Conservation (phyloP, 2,888 invertebrate species). For the Drosophila kuntzei region DNA sequence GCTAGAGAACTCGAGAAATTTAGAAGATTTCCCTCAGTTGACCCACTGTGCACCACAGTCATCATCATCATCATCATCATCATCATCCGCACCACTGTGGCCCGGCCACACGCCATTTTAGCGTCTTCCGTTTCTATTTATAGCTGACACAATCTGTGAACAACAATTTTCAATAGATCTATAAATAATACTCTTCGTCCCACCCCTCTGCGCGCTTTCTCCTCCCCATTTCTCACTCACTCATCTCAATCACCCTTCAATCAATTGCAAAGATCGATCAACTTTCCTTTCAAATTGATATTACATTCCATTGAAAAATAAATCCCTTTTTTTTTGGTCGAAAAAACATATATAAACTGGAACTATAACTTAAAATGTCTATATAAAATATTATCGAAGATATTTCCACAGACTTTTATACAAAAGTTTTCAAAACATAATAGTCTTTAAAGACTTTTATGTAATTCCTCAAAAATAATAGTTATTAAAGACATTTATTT, state of each 20-base stretch:
- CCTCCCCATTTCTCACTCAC: not conserved
- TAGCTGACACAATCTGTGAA: slow-evolving; percentile 7
- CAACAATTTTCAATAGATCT: slow-evolving; percentile 19
- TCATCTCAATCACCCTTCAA: not conserved
- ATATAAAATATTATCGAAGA: too few relatives aligned
- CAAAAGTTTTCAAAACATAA: too few relatives aligned
- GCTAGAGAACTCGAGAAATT: not conserved
- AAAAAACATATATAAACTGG: too few relatives aligned
- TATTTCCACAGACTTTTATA: too few relatives aligned
- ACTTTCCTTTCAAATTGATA: too few relatives aligned
- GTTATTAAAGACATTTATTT: too few relatives aligned
- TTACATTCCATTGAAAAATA: too few relatives aligned
- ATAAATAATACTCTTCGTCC: slow-evolving; percentile 4
- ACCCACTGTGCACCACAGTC: not conserved
- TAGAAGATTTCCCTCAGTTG: not conserved
- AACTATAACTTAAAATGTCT: too few relatives aligned
- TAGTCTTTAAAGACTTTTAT: too few relatives aligned
- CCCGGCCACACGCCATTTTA: slow-evolving; percentile 8
- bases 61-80: not conserved
- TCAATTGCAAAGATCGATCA: slow-evolving; percentile 7
- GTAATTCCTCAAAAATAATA: too few relatives aligned
- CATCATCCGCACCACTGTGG: not conserved
- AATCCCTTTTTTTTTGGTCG: too few relatives aligned
- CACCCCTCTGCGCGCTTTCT: not conserved
- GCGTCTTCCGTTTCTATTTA: slow-evolving; percentile 7